phyloP scores from a whole-genome alignment of 1,140 invertebrate genomes.

The Drosophila simulans region DNA sequence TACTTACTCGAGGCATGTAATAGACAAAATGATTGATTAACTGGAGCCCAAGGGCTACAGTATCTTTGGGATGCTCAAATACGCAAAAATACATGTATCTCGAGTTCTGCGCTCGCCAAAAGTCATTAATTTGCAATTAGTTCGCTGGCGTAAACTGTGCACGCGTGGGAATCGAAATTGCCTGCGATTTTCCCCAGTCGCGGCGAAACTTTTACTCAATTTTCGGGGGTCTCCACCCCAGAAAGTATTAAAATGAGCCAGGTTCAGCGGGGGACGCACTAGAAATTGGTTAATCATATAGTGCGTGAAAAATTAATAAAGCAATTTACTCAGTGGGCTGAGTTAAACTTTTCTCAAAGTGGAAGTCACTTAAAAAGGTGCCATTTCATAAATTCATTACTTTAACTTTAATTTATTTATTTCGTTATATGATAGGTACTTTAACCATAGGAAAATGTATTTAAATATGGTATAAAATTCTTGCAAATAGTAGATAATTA shows the following conservation, averaged over 20 bases:
- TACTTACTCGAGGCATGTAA: conserved; percentile 46
- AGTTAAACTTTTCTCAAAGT: background rate
- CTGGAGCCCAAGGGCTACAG: conserved; percentile 36
- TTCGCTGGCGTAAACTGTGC: conserved; percentile 64
- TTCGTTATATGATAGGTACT: too few species aligned
- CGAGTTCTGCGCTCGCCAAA: conserved; percentile 42
- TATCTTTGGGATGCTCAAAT: conserved; percentile 67
- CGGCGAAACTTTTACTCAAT: conserved; percentile 42
- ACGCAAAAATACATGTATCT: conserved; percentile 23
- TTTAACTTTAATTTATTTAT: too few species aligned
- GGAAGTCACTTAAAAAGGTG: background rate
- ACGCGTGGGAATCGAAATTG: conserved; percentile 78
- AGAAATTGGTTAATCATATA: conserved; percentile 36
- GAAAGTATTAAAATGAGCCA: conserved; percentile 18
- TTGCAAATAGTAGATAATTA: too few species aligned
- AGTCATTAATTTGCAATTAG: conserved; percentile 83
- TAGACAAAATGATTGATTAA: conserved; percentile 79
- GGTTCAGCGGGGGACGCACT: conserved; percentile 1
- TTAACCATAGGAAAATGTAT: too few species aligned
- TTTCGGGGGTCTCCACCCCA: conserved; percentile 17
- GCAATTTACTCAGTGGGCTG: conserved; percentile 13
- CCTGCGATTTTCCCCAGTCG: conserved; percentile 53
- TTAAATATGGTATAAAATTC: too few species aligned
- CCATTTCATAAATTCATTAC: background rate
- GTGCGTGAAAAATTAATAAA: conserved; percentile 32